Evolutionary conservation across 2,888 invertebrate genomes (phyloP).

Genomic region (Chymomyza amoena): DNA sequence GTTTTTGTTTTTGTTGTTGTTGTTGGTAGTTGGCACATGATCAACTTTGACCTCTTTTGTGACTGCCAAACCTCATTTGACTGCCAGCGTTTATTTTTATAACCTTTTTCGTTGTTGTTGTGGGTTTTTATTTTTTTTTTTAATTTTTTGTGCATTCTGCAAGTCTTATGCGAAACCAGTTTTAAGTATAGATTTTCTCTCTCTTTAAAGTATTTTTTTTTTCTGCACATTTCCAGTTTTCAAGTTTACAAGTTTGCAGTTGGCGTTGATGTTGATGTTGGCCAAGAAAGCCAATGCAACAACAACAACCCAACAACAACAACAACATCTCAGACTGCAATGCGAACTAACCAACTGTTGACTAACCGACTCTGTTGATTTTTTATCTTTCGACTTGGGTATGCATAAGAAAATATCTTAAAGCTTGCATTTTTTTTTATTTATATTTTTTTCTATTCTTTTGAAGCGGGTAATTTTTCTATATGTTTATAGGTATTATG

Average conservation of each 20-base stretch:
- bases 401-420: constrained; percentile 55
- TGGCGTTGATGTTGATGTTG: constrained; percentile 18
- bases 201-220: background rate
- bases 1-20: background rate
- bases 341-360: constrained; percentile 46
- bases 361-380: constrained; percentile 44
- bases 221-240: constrained; percentile 59
- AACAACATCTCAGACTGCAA: constrained; percentile 28
- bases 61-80: constrained; percentile 63
- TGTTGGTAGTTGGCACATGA: constrained; percentile 33
- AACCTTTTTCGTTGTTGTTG: constrained; percentile 30
- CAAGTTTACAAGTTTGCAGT: constrained; percentile 61
- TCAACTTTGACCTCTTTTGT: constrained; percentile 71
- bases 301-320: constrained; percentile 26
- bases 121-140: constrained; percentile 34
- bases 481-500: background rate
- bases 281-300: constrained; percentile 17
- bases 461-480: background rate
- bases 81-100: constrained; percentile 65
- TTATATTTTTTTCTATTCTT: constrained; percentile 8
- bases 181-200: constrained; percentile 18
- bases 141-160: constrained; percentile 58
- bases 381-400: constrained; percentile 51
- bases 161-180: constrained; percentile 55
- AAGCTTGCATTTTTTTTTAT: constrained; percentile 41